Evolutionary conservation across 1,140 invertebrate species (phyloP), one percentile per base, ranked within the genome.

Genomic region (Caenorhabditis brenneri): DNA sequence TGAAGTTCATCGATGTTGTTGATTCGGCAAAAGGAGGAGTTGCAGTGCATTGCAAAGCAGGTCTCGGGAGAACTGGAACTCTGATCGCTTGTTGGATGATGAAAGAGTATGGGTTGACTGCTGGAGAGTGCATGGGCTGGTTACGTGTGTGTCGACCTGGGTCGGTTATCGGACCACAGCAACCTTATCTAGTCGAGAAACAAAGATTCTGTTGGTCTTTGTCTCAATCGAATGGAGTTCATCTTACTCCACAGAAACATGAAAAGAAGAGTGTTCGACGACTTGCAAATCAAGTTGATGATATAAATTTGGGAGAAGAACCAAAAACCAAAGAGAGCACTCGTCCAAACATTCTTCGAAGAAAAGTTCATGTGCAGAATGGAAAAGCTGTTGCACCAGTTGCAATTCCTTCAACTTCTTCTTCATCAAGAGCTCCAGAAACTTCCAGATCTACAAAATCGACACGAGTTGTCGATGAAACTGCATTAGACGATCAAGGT

Each of bases 51-150:
- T 99, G 97, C 90, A 99, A 99, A 94, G 95, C 95, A 19, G 84
- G 82, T 5, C 92, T 99, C 42, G 97, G 97, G 12, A 93, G 97
- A 87, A 99, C 97, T 16, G 97, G 97, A 10, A 97, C 96, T 2
- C 92, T 99, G 31, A 99, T 99, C 88, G 97, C 94, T 7, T 97
- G 96, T 91, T 99, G 98, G 91, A 95, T 99, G 87, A 99, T 99
- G 96, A 99, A 99, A 91, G 96, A 99, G 91, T 98, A 96, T 92
- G 91, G 94, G 81, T 96, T 99, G 89, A 95, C 95, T 19, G 96
- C 96, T 7, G 93, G 94, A 81, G 96, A 99, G 92, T 94, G 95
- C 6, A 99, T 99, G 88, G 97, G 95, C 9, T 99, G 97, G 97
- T 94, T 97, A 83, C 92, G 97, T 88, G 94, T 99, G 86, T 99